Evolutionary conservation across 2,888 invertebrate species (phyloP).

Genomic region (Harpalus rubripes): DNA sequence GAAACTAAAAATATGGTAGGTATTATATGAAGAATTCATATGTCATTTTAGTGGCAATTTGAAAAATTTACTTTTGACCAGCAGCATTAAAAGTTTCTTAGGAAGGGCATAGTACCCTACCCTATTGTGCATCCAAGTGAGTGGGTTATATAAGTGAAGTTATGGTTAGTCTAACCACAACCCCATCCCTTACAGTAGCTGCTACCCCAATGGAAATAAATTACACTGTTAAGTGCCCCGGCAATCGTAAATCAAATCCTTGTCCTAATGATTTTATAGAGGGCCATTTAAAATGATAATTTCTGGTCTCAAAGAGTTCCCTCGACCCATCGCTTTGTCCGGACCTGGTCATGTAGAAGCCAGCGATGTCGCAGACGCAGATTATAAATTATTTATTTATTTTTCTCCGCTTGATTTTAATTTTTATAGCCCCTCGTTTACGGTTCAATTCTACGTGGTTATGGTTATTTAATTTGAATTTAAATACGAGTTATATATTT

Average conservation of each 20-base stretch:
- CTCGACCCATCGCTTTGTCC: constrained; percentile 38
- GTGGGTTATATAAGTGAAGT: constrained; percentile 48
- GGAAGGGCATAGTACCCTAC: background rate
- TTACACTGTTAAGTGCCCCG: constrained; percentile 40
- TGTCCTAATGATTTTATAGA: constrained; percentile 60
- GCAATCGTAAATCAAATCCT: constrained; percentile 55
- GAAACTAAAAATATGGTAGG: too few species aligned
- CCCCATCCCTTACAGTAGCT: constrained; percentile 26
- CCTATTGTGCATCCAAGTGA: constrained; percentile 28
- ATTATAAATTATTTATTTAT: constrained; percentile 54
- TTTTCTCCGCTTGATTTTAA: constrained; percentile 45
- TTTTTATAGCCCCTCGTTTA: constrained; percentile 43
- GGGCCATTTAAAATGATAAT: constrained; percentile 64
- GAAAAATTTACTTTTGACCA: background rate
- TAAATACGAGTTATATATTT: constrained; percentile 31
- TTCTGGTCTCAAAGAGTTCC: constrained; percentile 57
- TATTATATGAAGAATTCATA: too few species aligned
- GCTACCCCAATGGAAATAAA: constrained; percentile 39
- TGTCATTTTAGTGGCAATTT: too few species aligned
- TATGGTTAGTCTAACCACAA: constrained; percentile 2
- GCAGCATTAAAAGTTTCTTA: background rate
- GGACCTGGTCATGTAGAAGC: constrained; percentile 47
- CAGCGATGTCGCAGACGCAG: constrained; percentile 22
- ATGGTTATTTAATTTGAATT: constrained; percentile 44
- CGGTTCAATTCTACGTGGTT: constrained; percentile 23